phyloP scores from a whole-genome alignment of 1,140 invertebrate genomes.

The Mactra quadrangularis region DNA sequence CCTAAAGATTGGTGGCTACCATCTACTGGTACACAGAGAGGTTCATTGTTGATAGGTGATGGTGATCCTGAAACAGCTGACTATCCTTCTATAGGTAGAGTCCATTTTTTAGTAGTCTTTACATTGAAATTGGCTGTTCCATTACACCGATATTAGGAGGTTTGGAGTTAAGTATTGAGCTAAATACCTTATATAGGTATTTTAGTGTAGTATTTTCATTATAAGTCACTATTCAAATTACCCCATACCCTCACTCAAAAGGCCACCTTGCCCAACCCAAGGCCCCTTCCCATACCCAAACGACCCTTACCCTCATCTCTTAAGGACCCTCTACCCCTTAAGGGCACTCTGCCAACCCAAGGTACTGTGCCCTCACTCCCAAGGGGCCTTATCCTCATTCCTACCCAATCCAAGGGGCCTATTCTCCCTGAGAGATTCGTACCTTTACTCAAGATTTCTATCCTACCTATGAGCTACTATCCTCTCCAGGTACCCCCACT shows the following conservation, averaged over 20 bases:
- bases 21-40: slow-evolving; percentile 81
- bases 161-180: too few species aligned
- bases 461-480: neutral
- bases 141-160: neutral
- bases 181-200: neutral
- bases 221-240: neutral
- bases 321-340: neutral
- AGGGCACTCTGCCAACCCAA: too few species aligned
- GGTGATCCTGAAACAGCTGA: slow-evolving; percentile 84
- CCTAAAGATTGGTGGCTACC: slow-evolving; percentile 85
- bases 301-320: neutral
- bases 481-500: too few species aligned
- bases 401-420: neutral
- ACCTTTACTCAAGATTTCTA: neutral
- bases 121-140: neutral
- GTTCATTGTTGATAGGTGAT: slow-evolving; percentile 76
- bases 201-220: neutral
- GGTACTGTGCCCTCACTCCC: neutral
- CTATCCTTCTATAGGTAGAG: slow-evolving; percentile 67
- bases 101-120: neutral
- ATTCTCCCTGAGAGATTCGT: neutral
- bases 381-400: neutral
- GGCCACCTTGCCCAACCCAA: neutral
- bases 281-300: neutral
- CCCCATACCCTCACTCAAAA: neutral